Percentiles rank a stretch among this genome's conserved stretches.
Conservation (phyloP, 2,113 vertebrate species). For the Podarcis cretensis region DNA sequence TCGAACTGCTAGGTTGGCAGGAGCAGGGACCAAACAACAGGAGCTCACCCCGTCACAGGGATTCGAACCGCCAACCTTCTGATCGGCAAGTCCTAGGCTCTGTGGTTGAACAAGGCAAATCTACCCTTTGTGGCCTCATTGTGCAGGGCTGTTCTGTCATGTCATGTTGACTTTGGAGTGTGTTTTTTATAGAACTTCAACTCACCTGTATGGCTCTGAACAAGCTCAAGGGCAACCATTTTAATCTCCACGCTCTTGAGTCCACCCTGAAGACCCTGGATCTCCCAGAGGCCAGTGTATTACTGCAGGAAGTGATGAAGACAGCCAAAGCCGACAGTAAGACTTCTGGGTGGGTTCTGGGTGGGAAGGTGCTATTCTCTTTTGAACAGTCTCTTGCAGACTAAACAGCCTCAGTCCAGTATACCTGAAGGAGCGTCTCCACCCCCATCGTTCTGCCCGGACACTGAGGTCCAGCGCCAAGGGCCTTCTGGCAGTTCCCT, state of each 20-base stretch:
- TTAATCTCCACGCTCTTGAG: neutral
- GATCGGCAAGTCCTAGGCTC: too few relatives aligned
- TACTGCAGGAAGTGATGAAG: constrained; percentile 28
- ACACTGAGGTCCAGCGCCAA: too few relatives aligned
- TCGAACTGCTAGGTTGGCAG: too few relatives aligned
- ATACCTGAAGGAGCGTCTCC: too few relatives aligned
- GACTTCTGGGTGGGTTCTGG: neutral
- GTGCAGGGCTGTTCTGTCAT: neutral
- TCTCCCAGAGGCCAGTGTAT: neutral
- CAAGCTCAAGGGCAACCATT: neutral
- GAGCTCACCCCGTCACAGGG: too few relatives aligned
- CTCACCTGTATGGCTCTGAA: constrained; percentile 28
- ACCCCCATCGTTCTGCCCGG: too few relatives aligned
- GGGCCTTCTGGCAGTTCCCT: too few relatives aligned
- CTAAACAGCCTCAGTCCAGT: too few relatives aligned
- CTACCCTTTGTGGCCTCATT: neutral
- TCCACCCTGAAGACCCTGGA: constrained; percentile 4
- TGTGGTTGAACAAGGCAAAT: neutral
- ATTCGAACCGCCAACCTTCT: too few relatives aligned
- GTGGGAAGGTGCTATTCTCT: neutral
- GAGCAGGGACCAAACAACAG: too few relatives aligned
- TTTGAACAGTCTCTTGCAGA: too few relatives aligned
- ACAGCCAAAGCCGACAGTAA: constrained; percentile 15
- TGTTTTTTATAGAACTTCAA: constrained; percentile 19
- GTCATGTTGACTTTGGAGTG: neutral